Conservation (phyloP, 2,113 vertebrate genomes). For the Neodon shergylaensis region DNA sequence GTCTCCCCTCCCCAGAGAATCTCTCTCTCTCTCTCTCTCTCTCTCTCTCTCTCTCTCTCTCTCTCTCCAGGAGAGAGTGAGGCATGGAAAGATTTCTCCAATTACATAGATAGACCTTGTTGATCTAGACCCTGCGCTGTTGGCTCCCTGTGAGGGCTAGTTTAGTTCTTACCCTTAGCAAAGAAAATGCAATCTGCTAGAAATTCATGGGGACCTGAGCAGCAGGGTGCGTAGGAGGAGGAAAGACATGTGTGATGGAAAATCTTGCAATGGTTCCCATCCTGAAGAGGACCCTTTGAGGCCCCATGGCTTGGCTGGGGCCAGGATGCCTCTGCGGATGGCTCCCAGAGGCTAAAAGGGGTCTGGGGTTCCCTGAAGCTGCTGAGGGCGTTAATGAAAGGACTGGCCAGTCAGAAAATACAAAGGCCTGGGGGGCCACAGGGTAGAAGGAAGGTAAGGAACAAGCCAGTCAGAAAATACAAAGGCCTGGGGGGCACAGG, state of each 20-base stretch:
- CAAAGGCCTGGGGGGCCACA: not conserved
- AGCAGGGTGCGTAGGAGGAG: not conserved
- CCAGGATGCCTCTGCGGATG: not conserved
- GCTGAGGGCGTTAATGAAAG: not conserved
- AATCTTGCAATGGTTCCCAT: not conserved
- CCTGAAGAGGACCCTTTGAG: not conserved
- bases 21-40: not conserved
- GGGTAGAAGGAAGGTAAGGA: not conserved
- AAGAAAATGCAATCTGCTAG: not conserved
- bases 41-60: too few relatives aligned
- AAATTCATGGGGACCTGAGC: not conserved
- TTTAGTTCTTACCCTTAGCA: constrained; percentile 31
- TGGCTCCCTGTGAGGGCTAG: not conserved
- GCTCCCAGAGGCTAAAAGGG: constrained; percentile 11
- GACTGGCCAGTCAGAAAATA: not conserved
- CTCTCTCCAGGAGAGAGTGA: not conserved
- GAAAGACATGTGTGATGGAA: not conserved
- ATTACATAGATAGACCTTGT: not conserved
- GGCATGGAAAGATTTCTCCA: not conserved
- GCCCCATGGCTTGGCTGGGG: not conserved
- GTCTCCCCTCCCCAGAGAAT: not conserved
- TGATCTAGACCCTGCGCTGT: not conserved
- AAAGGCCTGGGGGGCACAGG: not conserved
- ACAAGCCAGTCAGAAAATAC: not conserved
- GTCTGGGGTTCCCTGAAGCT: not conserved